Conservation (phyloP, 2,113 vertebrate genomes). For the Sula dactylatra region DNA sequence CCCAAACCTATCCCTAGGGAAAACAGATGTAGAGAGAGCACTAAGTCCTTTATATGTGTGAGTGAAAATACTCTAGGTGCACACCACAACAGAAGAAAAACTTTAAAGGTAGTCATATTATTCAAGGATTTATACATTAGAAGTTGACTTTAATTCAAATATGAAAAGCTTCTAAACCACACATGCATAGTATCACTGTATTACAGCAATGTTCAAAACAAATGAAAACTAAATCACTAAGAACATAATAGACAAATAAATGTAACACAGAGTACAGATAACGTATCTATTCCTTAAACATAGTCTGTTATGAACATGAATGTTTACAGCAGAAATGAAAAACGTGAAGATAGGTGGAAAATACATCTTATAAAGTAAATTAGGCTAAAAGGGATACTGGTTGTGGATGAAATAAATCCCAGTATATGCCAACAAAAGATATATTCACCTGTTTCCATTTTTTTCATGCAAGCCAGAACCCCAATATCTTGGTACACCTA, state of each 20-base stretch:
- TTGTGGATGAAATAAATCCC: not conserved
- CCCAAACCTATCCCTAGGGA: not conserved
- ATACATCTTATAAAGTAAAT: not conserved
- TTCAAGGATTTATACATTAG: not conserved
- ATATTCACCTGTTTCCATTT: conserved; percentile 85
- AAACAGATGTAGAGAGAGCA: not conserved
- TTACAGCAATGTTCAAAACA: not conserved
- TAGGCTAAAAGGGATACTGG: not conserved
- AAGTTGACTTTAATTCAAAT: not conserved
- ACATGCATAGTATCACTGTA: not conserved
- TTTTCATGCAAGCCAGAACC: conserved; percentile 91
- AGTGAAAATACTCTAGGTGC: not conserved
- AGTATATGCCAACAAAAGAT: not conserved
- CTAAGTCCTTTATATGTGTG: not conserved
- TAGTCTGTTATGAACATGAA: not conserved
- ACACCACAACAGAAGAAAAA: not conserved
- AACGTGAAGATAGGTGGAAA: not conserved
- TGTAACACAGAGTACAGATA: not conserved
- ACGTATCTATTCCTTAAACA: not conserved
- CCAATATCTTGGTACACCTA: conserved; percentile 94
- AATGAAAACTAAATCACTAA: not conserved
- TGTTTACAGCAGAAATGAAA: not conserved
- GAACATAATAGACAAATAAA: not conserved
- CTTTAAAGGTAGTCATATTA: not conserved
- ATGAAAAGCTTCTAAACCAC: not conserved